phyloP scores from a whole-genome alignment of 2,888 invertebrate species.

The Onchidella celtica region DNA sequence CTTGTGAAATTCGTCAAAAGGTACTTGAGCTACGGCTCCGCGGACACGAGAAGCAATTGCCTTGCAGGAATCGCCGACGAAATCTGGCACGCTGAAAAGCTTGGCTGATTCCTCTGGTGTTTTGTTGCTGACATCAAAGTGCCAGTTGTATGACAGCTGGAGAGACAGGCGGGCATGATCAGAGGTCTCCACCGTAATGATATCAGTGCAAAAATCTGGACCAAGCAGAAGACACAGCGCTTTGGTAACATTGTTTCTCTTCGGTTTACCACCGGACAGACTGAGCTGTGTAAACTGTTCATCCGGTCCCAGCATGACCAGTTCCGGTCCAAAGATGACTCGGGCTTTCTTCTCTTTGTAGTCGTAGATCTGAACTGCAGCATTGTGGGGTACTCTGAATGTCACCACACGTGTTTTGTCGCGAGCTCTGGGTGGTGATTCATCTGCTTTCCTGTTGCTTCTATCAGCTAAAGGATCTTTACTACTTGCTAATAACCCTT shows the following conservation, averaged over 20 bases:
- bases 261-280: conserved; percentile 82
- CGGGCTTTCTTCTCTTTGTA: conserved; percentile 80
- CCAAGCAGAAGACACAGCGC: conserved; percentile 81
- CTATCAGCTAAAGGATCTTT: conserved; percentile 81
- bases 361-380: conserved; percentile 82
- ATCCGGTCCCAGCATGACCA: conserved; percentile 82
- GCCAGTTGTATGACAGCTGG: conserved; percentile 82
- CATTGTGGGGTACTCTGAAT: conserved; percentile 82
- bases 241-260: conserved; percentile 81
- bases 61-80: conserved; percentile 82
- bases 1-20: conserved; percentile 82
- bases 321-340: conserved; percentile 82
- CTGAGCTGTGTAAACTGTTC: conserved; percentile 82
- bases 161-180: conserved; percentile 82
- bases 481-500: conserved; percentile 70
- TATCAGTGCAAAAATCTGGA: conserved; percentile 82
- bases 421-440: conserved; percentile 52
- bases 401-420: conserved; percentile 79
- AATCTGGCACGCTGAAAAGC: conserved; percentile 82
- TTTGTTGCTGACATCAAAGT: conserved; percentile 79
- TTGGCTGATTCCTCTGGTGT: conserved; percentile 75
- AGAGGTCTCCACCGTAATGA: conserved; percentile 81
- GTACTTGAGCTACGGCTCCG: conserved; percentile 81
- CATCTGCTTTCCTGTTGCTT: conserved; percentile 45
- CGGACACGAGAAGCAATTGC: conserved; percentile 81